phyloP scores from a whole-genome alignment of 2,113 vertebrate species.

The Fregata magnificens region DNA sequence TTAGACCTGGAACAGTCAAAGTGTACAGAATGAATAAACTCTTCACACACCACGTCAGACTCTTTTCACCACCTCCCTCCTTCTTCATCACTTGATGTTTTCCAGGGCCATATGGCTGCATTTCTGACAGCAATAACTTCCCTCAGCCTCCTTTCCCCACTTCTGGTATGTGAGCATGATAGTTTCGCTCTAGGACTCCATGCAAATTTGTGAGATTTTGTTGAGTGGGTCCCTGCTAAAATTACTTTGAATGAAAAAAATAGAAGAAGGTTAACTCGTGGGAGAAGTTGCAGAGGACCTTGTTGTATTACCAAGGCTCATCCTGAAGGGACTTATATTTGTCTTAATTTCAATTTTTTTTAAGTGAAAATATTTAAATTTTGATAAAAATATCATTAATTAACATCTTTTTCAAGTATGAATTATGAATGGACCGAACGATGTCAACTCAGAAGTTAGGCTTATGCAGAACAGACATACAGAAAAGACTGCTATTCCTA shows the following conservation, averaged over 20 bases:
- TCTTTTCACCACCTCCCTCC: neutral
- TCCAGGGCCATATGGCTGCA: neutral
- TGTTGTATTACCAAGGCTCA: neutral
- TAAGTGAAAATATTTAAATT: neutral
- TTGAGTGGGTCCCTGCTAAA: neutral
- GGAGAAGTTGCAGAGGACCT: neutral
- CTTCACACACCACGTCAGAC: neutral
- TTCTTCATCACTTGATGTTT: neutral
- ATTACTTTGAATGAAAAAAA: neutral
- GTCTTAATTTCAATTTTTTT: neutral
- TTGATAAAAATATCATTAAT: neutral
- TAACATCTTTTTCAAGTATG: neutral
- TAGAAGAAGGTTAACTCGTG: neutral
- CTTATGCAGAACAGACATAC: neutral
- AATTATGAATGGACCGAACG: neutral
- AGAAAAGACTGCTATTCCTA: neutral
- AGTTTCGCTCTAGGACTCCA: neutral
- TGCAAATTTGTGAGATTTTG: neutral
- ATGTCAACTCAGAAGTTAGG: neutral
- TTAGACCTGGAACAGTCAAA: neutral
- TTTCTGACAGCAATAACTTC: neutral
- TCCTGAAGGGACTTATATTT: neutral
- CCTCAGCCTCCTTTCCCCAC: neutral
- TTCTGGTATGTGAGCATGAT: neutral
- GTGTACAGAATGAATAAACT: neutral